A percentile compares a stretch with the other conserved stretches of the same genome.
These are phyloP conservation scores for Grapholita molesta DNA, from an alignment of 1,140 invertebrate genomes.

Conservation along the genomic window DNA sequence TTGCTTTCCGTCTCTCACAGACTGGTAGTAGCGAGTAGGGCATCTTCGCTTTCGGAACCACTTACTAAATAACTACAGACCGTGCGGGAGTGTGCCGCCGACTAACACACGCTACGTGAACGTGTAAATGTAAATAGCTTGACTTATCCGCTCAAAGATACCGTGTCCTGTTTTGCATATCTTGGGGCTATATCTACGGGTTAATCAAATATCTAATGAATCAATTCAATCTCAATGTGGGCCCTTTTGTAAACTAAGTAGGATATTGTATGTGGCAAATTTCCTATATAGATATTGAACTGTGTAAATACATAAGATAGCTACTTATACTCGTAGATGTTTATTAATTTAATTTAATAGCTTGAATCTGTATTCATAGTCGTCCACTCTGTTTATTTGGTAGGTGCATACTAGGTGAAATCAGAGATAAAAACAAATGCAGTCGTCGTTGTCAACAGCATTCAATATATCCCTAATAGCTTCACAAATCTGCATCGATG, in stretches of 20 bases:
- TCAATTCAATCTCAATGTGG: slow-evolving; percentile 34
- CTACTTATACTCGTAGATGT: background rate
- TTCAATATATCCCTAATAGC: no score
- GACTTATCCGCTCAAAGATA: slow-evolving; percentile 40
- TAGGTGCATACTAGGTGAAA: no score
- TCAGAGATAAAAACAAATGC: no score
- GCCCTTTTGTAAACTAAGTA: background rate
- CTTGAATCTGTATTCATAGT: no score
- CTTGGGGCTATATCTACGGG: slow-evolving; percentile 45
- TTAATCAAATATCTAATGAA: slow-evolving; percentile 64
- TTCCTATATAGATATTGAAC: slow-evolving; percentile 26
- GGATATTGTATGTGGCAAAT: slow-evolving; percentile 12
- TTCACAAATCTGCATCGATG: background rate
- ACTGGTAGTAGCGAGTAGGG: background rate
- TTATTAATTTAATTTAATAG: background rate
- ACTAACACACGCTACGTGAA: slow-evolving; percentile 11
- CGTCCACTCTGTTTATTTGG: no score
- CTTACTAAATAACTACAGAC: background rate
- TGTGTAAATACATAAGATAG: background rate
- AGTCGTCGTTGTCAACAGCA: background rate
- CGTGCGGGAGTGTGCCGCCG: background rate
- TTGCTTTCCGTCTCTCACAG: no score
- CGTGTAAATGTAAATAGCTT: slow-evolving; percentile 42
- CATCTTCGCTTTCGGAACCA: slow-evolving; percentile 19
- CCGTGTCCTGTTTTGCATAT: slow-evolving; percentile 56